Evolutionary conservation across 2,797 vertebrate genomes (phyloP), one percentile per base, ranked within the genome.

Genomic region (Limosa lapponica): DNA sequence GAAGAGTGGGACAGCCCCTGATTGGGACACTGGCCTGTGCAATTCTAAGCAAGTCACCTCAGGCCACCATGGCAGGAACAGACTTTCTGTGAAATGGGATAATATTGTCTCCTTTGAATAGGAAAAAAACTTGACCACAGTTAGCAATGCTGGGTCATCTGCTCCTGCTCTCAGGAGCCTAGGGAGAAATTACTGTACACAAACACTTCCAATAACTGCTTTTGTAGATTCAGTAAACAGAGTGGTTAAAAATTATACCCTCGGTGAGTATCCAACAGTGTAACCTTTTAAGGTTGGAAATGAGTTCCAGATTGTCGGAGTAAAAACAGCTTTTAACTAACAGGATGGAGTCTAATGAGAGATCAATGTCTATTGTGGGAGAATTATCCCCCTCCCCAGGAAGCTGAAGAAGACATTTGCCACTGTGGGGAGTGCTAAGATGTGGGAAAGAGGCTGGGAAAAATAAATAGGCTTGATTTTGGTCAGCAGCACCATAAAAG

Each of bases 251-350:
- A 97, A 96, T 96, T 94, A 95, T 77, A 96, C 93, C 93, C 82
- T 90, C 34, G 0, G 64, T 93, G 89, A 92, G 73, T 78, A 94
- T 92, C 97, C 97, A 95, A 49, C 91, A 74, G 95, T 77, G 97
- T 74, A 95, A 93, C 80, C 96, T 96, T 97, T 96, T 96, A 95
- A 95, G 84, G 72, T 22, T 94, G 95, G 77, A 96, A 95, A 97
- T 95, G 93, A 95, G 65, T 96, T 97, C 92, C 89, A 93, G 87
- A 82, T 92, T 94, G 83, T 94, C 83, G 92, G 89, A 94, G 93
- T 95, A 71, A 96, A 97, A 97, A 43, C 82, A 85, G 96, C 95
- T 97, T 95, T 97, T 96, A 97, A 96, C 84, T 87, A 97, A 95
- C 81, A 89, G 96, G 94, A 95, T 96, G 97, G 93, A 93, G 87